Conservation (phyloP, 2,113 vertebrate genomes). For the Saguinus imperator region DNA sequence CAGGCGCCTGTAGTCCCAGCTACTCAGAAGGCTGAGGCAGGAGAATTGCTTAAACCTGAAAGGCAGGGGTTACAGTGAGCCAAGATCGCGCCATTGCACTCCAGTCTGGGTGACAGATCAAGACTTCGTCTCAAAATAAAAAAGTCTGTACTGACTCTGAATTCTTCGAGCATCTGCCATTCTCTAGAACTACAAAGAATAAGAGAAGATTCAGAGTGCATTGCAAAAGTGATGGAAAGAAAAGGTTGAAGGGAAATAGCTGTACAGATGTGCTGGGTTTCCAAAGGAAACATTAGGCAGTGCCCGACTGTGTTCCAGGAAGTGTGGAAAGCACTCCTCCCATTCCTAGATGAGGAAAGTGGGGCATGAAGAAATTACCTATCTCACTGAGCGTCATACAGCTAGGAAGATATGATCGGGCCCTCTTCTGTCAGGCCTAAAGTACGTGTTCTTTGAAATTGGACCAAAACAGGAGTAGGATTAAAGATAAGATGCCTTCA, state of each 20-base stretch:
- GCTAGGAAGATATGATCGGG: neutral
- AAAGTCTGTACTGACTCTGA: neutral
- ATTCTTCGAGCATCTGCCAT: neutral
- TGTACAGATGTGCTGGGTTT: neutral
- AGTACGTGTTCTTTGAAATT: neutral
- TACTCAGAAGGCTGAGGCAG: too few species aligned
- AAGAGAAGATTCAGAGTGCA: neutral
- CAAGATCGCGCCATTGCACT: too few species aligned
- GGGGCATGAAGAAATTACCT: neutral
- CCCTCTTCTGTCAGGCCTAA: neutral
- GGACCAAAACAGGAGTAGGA: neutral
- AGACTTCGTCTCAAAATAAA: too few species aligned
- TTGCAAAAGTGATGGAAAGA: neutral
- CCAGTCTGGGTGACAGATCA: too few species aligned
- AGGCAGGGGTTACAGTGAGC: too few species aligned
- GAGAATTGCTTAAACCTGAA: too few species aligned
- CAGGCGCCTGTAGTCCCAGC: too few species aligned
- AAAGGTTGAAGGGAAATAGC: neutral
- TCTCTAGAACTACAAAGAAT: neutral
- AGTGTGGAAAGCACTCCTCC: neutral
- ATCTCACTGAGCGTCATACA: neutral
- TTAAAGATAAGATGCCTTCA: neutral
- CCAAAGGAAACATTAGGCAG: neutral
- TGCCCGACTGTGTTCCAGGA: neutral
- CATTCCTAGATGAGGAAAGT: neutral